Percentiles rank a stretch among this genome's conserved stretches.
phyloP scores from a whole-genome alignment of 2,888 invertebrate species.

The Sicus ferrugineus region DNA sequence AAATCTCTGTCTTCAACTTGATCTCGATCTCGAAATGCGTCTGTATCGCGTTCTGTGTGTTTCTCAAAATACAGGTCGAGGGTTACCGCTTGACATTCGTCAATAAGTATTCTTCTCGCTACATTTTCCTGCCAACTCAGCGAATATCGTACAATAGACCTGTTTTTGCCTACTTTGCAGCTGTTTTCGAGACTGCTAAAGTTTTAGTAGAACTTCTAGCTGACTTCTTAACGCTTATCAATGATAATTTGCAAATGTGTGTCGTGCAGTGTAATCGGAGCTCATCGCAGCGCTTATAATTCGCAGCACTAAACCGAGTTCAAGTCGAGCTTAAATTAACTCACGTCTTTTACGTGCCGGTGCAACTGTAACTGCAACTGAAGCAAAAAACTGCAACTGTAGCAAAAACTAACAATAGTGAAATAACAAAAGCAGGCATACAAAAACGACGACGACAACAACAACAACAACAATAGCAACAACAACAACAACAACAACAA shows the following conservation, averaged over 20 bases:
- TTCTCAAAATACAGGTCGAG: no score
- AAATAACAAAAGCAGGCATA: no score
- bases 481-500: not conserved
- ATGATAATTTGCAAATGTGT: not conserved
- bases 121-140: conserved; percentile 4
- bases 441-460: not conserved
- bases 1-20: no score
- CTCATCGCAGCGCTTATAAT: not conserved
- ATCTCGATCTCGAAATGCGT: no score
- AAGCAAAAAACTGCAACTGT: no score
- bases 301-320: not conserved
- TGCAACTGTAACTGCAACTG: not conserved
- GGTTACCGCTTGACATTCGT: no score
- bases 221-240: not conserved
- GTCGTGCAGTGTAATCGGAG: not conserved
- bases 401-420: no score
- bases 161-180: not conserved
- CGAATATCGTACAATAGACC: not conserved
- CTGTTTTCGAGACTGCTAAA: not conserved
- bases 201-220: not conserved
- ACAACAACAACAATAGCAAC: no score
- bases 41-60: no score
- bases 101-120: no score
- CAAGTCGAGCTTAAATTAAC: not conserved
- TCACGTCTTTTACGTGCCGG: conserved; percentile 7